Percentiles rank a stretch among this genome's conserved stretches.
These are phyloP conservation scores for Parapsyche elsis DNA, from an alignment of 1,140 invertebrate species.

Conservation along the genomic window DNA sequence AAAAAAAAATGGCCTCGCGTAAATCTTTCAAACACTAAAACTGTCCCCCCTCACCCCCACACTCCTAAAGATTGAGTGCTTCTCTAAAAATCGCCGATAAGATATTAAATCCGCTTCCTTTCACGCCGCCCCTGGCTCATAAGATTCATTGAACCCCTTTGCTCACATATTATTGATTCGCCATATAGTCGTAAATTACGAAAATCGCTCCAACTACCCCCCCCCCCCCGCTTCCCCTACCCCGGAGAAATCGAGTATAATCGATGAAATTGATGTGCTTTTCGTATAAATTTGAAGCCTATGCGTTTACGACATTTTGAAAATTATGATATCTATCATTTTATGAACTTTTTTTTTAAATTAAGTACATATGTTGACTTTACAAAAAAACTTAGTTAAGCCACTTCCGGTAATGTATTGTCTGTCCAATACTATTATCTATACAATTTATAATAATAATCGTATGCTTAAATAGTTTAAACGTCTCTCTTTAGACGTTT, in stretches of 20 bases:
- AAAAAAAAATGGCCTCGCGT: slow-evolving; percentile 3
- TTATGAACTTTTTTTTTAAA: too few relatives aligned
- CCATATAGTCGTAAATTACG: not conserved
- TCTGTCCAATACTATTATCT: too few relatives aligned
- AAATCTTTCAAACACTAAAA: slow-evolving; percentile 5
- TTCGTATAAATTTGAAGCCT: not conserved
- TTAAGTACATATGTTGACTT: too few relatives aligned
- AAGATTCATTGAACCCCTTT: not conserved
- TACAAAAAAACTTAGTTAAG: too few relatives aligned
- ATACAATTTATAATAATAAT: too few relatives aligned
- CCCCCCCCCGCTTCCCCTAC: too few relatives aligned
- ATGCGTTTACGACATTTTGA: not conserved
- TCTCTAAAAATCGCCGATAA: slow-evolving; percentile 1
- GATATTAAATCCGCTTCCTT: slow-evolving; percentile 5
- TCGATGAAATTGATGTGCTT: not conserved
- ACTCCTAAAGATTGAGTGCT: slow-evolving; percentile 1
- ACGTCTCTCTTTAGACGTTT: too few relatives aligned
- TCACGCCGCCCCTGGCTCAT: not conserved
- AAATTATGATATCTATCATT: too few relatives aligned
- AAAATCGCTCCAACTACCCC: not conserved
- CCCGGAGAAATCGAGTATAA: not conserved
- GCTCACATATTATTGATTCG: not conserved
- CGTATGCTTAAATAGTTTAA: too few relatives aligned
- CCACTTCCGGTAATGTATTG: too few relatives aligned
- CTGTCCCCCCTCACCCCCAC: not conserved